A percentile compares a stretch with the other conserved stretches of the same genome.
phyloP scores from a whole-genome alignment of 92 coral and sea anemone species.

The Plumapathes pennacea region DNA sequence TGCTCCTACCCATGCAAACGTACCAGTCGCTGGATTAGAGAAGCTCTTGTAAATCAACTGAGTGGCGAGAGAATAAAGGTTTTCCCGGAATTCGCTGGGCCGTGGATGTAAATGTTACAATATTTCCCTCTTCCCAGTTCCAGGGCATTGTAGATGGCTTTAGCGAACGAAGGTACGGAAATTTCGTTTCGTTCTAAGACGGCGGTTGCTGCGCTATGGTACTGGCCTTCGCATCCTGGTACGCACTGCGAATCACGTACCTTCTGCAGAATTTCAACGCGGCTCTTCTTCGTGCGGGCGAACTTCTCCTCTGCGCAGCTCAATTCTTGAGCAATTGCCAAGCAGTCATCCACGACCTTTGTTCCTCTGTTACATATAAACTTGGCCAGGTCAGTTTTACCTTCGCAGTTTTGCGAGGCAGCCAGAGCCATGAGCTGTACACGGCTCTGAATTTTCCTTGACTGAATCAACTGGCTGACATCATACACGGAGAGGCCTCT shows the following conservation, averaged over 20 bases:
- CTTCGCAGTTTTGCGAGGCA: conserved; percentile 5
- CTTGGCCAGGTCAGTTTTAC: conserved; percentile 32
- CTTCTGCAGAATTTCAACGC: not conserved
- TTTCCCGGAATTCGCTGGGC: conserved; percentile 39
- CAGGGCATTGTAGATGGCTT: conserved; percentile 12
- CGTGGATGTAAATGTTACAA: conserved; percentile 33
- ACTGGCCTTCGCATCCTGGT: conserved; percentile 1
- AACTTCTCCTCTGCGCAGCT: not conserved
- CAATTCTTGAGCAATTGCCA: conserved; percentile 2
- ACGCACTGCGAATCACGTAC: not conserved
- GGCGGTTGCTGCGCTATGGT: conserved; percentile 6
- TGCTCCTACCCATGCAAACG: conserved; percentile 47
- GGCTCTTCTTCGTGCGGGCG: conserved; percentile 3
- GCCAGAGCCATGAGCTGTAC: conserved; percentile 30
- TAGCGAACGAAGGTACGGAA: not conserved
- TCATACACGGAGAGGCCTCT: conserved; percentile 15
- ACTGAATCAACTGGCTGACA: conserved; percentile 26
- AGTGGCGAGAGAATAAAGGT: conserved; percentile 23
- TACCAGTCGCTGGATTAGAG: conserved; percentile 38
- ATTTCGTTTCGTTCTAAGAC: conserved; percentile 9
- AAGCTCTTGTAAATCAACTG: conserved; percentile 5
- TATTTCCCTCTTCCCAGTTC: conserved; percentile 32
- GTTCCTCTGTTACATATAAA: conserved; percentile 5
- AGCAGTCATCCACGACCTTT: conserved; percentile 6
- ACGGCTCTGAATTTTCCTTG: conserved; percentile 10